These are phyloP conservation scores for Ophiodon elongatus DNA, from an alignment of 2,113 vertebrate species.

Conservation along the genomic window DNA sequence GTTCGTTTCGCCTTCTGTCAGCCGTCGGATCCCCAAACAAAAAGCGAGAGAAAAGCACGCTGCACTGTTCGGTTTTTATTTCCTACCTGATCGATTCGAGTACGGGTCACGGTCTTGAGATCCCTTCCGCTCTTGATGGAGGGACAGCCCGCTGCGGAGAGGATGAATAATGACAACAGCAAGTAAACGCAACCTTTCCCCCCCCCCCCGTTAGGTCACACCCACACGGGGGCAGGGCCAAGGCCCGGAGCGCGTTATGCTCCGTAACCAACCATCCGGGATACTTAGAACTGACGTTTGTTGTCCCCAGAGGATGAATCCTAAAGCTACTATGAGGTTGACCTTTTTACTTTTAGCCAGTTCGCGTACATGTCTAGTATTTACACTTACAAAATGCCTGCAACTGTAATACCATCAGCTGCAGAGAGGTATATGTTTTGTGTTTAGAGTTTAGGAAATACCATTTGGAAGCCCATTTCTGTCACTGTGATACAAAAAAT, in stretches of 20 bases:
- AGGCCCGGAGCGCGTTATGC: too few species aligned
- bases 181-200: background rate
- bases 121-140: background rate
- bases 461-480: background rate
- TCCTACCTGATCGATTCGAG: slow-evolving; percentile 59
- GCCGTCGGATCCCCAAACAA: background rate
- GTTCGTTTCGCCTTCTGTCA: background rate
- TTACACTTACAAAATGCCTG: too few species aligned
- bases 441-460: background rate
- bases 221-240: slow-evolving; percentile 30
- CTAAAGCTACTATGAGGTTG: too few species aligned
- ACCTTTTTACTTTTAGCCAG: background rate
- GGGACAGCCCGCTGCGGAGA: background rate
- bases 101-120: background rate
- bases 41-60: background rate
- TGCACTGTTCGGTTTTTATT: accelerated
- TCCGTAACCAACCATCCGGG: too few species aligned
- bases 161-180: background rate
- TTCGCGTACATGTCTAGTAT: background rate
- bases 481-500: background rate
- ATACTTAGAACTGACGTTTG: too few species aligned
- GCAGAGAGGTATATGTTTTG: background rate
- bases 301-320: too few species aligned
- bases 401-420: background rate
- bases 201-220: slow-evolving; percentile 61